A percentile compares a stretch with the other conserved stretches of the same genome.
Conservation (phyloP, 2,113 vertebrate genomes). For the Zeus faber region DNA sequence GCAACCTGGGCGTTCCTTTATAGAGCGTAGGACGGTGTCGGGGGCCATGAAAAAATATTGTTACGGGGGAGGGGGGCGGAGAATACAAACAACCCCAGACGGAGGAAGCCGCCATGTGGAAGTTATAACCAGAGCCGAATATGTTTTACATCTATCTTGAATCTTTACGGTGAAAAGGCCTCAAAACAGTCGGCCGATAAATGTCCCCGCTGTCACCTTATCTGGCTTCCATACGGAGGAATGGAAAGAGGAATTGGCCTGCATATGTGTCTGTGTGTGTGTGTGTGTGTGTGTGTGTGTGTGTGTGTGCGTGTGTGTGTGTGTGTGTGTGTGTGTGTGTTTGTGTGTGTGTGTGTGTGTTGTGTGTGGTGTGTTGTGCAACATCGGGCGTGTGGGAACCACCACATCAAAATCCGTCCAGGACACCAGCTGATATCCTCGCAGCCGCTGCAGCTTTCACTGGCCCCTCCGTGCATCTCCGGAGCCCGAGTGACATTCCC, state of each 20-base stretch:
- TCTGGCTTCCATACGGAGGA: slow-evolving; percentile 25
- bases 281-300: slow-evolving; percentile 15
- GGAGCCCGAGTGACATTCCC: slow-evolving; percentile 53
- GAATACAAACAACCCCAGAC: no score
- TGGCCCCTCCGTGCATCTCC: slow-evolving; percentile 22
- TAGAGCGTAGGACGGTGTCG: no score
- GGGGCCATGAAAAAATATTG: no score
- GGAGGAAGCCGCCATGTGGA: no score
- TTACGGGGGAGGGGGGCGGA: no score
- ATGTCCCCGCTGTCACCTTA: slow-evolving; percentile 26
- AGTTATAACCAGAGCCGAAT: no score
- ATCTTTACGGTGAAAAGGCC: slow-evolving; percentile 21
- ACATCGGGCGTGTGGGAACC: slow-evolving; percentile 35
- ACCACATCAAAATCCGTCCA: slow-evolving; percentile 38
- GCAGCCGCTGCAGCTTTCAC: slow-evolving; percentile 43
- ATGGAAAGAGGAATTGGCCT: slow-evolving; percentile 9
- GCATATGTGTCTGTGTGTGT: slow-evolving; percentile 14
- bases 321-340: background rate
- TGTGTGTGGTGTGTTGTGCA: slow-evolving; percentile 29
- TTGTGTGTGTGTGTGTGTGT: no score
- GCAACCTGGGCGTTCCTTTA: no score
- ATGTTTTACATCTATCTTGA: no score
- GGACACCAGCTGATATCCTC: slow-evolving; percentile 52
- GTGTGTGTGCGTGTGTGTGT: slow-evolving; percentile 9
- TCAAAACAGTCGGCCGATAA: slow-evolving; percentile 14